Base-by-base conservation (phyloP, 1,140 invertebrate genomes). In the Brachionus paranguensis region DNA sequence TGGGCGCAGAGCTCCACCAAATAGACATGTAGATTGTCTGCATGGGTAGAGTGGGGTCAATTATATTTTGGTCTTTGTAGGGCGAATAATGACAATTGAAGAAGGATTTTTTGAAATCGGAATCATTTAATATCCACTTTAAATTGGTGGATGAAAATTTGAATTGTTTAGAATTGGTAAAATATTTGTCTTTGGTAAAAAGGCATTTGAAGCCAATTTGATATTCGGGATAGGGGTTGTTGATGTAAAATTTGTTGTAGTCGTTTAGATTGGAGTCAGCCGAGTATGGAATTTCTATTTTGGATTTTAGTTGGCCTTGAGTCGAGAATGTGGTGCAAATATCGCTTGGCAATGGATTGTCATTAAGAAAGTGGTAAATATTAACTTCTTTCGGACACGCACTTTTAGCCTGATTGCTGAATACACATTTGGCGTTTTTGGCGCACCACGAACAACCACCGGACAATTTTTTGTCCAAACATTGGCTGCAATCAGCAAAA, bases 361-460 rank as follows among this genome's bases (percentile, higher is more conserved):
- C 72, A 17, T 76, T 27, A 4, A n/a, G 1, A 2, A 50, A 33
- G 8, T 3, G 17, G 43, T 76, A 76, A 8, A 76, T 33, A 53
- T 76, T 47, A 5, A 76, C 20, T 50, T 76, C 72, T 7, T 50
- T 50, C 7, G 72, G 41, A 76, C 72, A 76, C 12, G 41, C 17
- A 27, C 43, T 50, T 47, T 47, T 43, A 43, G 27, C 43, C 24
- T 76, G 72, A 50, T 76, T 53, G 24, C 17, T 50, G 43, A 76
- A 76, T 50, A 76, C 72, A 76, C 72, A 81, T 60, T 68, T 81
- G 17, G 78, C 29, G 8, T 68, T 81, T 68, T 64, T 64, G 17
- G 78, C 53, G 20, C 78, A 81, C 78, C 78, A 81, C 17, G 53
- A 64, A 68, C 78, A 81, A 20, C 53, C 78, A 33, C 43, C 33